Conservation (phyloP, 2,888 invertebrate species). For the Campaea margaritaria region DNA sequence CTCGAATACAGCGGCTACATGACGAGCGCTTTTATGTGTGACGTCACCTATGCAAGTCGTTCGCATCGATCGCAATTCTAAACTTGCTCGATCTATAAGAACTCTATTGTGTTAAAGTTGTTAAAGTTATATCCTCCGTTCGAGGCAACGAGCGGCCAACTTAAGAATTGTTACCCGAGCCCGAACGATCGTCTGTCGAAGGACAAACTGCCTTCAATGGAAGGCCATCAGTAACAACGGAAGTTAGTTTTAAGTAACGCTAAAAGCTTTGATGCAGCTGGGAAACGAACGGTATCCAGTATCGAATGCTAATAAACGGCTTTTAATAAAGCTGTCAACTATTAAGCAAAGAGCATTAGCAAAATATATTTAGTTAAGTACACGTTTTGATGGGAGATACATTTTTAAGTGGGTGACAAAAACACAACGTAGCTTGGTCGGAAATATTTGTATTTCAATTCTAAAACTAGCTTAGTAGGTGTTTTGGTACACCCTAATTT, state of each 20-base stretch:
- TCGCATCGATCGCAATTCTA: too few species aligned
- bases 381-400: not conserved
- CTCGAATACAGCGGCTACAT: too few species aligned
- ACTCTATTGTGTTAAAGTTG: too few species aligned
- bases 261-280: constrained; percentile 55
- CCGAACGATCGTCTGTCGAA: constrained; percentile 12
- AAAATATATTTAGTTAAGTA: not conserved
- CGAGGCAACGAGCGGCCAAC: too few species aligned
- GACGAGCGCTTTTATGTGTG: too few species aligned
- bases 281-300: constrained; percentile 43
- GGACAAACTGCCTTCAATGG: constrained; percentile 28
- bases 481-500: too few species aligned
- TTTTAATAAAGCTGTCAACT: constrained; percentile 32
- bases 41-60: too few species aligned
- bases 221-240: constrained; percentile 51
- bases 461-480: too few species aligned
- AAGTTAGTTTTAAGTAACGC: constrained; percentile 58
- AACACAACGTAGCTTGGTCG: not conserved
- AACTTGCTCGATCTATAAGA: too few species aligned
- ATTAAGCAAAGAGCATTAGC: not conserved
- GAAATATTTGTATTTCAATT: too few species aligned
- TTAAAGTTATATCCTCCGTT: too few species aligned
- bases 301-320: constrained; percentile 30
- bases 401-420: not conserved
- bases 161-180: not conserved